Evolutionary conservation across 2,797 vertebrate species (phyloP).

Genomic region (Poecilia picta): DNA sequence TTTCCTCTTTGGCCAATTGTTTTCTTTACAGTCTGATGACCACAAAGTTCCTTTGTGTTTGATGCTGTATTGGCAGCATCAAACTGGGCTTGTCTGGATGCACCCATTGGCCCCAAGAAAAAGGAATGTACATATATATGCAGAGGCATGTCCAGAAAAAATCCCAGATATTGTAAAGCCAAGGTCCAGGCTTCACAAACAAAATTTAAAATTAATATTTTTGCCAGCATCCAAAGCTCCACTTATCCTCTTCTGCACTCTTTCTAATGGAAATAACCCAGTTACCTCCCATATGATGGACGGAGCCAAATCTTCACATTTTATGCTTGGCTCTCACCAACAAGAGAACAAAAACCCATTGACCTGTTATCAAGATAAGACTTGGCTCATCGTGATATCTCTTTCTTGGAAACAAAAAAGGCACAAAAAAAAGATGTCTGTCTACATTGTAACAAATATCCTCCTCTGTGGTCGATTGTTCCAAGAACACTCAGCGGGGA

Average conservation of each 20-base stretch:
- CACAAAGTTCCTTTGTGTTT: slow-evolving; percentile 66
- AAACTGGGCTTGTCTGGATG: slow-evolving; percentile 37
- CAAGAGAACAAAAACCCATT: slow-evolving; percentile 37
- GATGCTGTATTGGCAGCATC: too few species aligned
- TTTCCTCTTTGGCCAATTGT: slow-evolving; percentile 72
- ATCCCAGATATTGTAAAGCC: background rate
- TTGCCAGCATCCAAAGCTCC: background rate
- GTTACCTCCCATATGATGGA: slow-evolving; percentile 18
- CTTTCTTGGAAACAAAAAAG: slow-evolving; percentile 26
- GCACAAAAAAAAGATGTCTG: slow-evolving; percentile 19
- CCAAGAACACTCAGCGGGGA: slow-evolving; percentile 66
- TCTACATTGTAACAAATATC: slow-evolving; percentile 70
- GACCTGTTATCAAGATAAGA: slow-evolving; percentile 64
- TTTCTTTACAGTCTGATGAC: slow-evolving; percentile 82
- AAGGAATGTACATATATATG: slow-evolving; percentile 2
- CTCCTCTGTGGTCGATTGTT: slow-evolving; percentile 59
- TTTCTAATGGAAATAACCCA: slow-evolving; percentile 27
- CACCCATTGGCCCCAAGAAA: slow-evolving; percentile 6
- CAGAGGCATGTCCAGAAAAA: slow-evolving; percentile 5
- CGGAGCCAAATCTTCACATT: slow-evolving; percentile 15
- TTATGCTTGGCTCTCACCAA: slow-evolving; percentile 28
- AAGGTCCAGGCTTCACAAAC: background rate
- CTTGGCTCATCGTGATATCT: slow-evolving; percentile 41
- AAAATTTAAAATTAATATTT: background rate
- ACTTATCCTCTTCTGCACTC: slow-evolving; percentile 4